phyloP scores from a whole-genome alignment of 2,888 invertebrate genomes.

The Thymelicus acteon region DNA sequence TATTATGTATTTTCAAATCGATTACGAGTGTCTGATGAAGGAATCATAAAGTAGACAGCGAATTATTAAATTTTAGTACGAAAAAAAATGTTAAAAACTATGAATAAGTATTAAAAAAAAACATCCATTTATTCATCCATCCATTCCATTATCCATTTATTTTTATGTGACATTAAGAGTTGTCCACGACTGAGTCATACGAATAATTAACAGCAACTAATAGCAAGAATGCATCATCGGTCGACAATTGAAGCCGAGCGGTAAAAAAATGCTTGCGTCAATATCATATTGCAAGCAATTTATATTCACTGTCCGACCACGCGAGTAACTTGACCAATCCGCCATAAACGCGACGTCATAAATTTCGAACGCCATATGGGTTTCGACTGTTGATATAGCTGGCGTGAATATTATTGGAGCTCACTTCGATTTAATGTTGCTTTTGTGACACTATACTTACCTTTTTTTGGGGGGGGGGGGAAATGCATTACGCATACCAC shows the following conservation, averaged over 20 bases:
- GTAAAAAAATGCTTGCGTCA: constrained; percentile 20
- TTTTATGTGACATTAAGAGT: not conserved
- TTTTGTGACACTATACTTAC: too few species aligned
- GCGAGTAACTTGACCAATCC: constrained; percentile 25
- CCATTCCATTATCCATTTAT: too few species aligned
- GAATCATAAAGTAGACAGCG: too few species aligned
- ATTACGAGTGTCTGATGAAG: too few species aligned
- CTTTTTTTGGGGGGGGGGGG: too few species aligned
- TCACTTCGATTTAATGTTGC: not conserved
- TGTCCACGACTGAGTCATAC: constrained; percentile 1
- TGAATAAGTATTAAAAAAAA: too few species aligned
- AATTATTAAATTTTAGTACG: too few species aligned
- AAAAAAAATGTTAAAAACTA: too few species aligned
- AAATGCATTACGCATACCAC: too few species aligned
- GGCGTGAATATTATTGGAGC: constrained; percentile 11
- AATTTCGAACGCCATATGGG: constrained; percentile 27
- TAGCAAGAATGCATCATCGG: not conserved
- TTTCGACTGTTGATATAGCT: constrained; percentile 9
- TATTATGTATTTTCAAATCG: too few species aligned
- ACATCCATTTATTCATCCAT: too few species aligned
- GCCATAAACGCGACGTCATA: constrained; percentile 18
- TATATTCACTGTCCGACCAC: constrained; percentile 27
- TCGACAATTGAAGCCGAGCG: constrained; percentile 12
- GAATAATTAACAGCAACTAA: not conserved
- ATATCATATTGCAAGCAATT: constrained; percentile 22